These are phyloP conservation scores for Centroberyx gerrardi DNA, from an alignment of 2,797 vertebrate genomes.

Conservation along the genomic window DNA sequence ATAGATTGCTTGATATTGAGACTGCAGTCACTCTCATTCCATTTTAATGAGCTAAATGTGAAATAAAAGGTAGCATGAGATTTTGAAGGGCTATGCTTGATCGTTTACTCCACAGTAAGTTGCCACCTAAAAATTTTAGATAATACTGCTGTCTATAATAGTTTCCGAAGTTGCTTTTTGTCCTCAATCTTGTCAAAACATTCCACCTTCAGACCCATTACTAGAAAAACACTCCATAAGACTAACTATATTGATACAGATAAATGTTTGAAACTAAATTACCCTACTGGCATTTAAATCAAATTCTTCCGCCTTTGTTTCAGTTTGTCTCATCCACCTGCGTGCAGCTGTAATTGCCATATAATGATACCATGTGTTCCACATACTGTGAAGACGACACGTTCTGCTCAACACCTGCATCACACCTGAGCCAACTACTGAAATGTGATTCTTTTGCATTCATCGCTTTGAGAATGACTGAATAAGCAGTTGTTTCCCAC, in stretches of 20 bases:
- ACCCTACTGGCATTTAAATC: neutral
- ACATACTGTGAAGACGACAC: conserved; percentile 1
- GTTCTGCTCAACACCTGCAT: neutral
- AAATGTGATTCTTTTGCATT: conserved; percentile 8
- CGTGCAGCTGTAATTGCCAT: neutral
- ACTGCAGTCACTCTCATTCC: no score
- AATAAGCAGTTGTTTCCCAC: neutral
- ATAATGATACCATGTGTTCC: neutral
- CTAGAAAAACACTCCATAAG: neutral
- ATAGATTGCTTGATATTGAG: neutral
- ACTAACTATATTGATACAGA: neutral
- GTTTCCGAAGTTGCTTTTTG: neutral
- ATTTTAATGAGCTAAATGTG: no score
- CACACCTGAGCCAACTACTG: neutral
- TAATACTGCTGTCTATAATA: neutral
- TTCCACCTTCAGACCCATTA: no score
- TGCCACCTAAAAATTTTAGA: neutral
- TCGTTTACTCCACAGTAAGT: neutral
- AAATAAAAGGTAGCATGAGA: no score
- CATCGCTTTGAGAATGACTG: neutral
- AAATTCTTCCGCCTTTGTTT: neutral
- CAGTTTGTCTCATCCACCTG: neutral
- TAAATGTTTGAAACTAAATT: neutral
- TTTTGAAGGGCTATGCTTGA: neutral
- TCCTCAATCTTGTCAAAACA: neutral